Conservation (phyloP, 2,888 invertebrate species). For the Drosophila tanythrix region DNA sequence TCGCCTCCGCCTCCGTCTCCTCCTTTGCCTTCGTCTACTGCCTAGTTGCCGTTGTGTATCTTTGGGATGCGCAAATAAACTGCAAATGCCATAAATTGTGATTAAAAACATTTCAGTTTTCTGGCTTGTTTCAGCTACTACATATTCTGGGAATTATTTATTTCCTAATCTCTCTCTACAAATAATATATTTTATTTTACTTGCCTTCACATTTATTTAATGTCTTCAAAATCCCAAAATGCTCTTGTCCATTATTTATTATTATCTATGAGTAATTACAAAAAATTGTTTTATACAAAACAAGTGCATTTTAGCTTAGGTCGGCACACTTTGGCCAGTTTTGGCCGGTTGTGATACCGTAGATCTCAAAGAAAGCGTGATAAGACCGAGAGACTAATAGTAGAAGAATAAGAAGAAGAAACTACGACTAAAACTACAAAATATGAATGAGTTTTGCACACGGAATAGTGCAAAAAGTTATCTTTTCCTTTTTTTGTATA, state of each 20-base stretch:
- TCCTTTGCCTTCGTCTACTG: background rate
- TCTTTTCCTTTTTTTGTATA: background rate
- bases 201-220: background rate
- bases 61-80: slow-evolving; percentile 43
- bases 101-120: slow-evolving; percentile 34
- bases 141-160: slow-evolving; percentile 9
- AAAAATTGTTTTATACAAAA: background rate
- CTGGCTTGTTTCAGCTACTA: slow-evolving; percentile 10
- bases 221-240: background rate
- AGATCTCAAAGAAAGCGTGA: too few species aligned
- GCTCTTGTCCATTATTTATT: background rate
- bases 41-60: slow-evolving; percentile 16
- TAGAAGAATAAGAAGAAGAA: too few species aligned
- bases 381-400: too few species aligned
- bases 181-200: slow-evolving; percentile 26
- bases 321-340: too few species aligned
- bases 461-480: too few species aligned
- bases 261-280: background rate
- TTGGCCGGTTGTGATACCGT: too few species aligned
- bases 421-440: too few species aligned
- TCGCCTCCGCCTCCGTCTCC: fast-evolving
- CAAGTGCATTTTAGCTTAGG: background rate
- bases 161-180: slow-evolving; percentile 34
- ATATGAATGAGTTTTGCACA: too few species aligned
- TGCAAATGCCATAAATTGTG: slow-evolving; percentile 51